Evolutionary conservation across 2,888 invertebrate genomes (phyloP), one percentile per base, ranked within the genome.

Genomic region (Pterobdella sp.): DNA sequence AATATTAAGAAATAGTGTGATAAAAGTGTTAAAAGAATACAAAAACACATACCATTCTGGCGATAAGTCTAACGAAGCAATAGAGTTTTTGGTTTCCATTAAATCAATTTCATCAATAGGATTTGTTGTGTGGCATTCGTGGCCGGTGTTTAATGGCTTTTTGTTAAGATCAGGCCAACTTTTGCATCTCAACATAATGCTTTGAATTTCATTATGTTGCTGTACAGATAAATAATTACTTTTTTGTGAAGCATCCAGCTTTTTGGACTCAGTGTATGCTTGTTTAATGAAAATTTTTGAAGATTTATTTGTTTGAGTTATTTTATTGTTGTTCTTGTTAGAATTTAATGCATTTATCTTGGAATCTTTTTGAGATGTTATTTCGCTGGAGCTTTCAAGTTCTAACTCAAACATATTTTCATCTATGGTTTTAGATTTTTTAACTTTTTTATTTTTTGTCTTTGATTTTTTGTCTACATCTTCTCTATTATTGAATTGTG

Each of bases 131-230:
- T 65, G 4, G 65, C 4, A n/a, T 29, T 14, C 26, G 65, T 31
- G 18, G 65, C 18, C 32, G 34, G 26, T n/a, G 35, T 7, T 35
- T 3, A 7, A 2, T 10, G 4, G 4, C 22, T 34, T 29, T 29
- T 31, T 31, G 31, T 35, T 36, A 63, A 71, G 32, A 18, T 71
- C 35, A 7, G 71, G 71, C n/a, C 42, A 60, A 71, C 71, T 71
- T 31, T 71, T 71, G 36, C 71, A 71, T 22, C 71, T 42, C 60
- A 71, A 29, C 35, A 52, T 49, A 4, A 22, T 68, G 37, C 22
- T 37, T 29, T 42, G 31, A 3, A 37, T 10, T 10, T 34, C 35
- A 2, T 68, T 36, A n/a, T 22, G 29, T 3, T 7, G 35, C 26
- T 10, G 37, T 37, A 37, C 7, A 26, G 35, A 42, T 68, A 26